Base-by-base conservation (phyloP, 2,113 vertebrate species). In the Apodemus speciosus region DNA sequence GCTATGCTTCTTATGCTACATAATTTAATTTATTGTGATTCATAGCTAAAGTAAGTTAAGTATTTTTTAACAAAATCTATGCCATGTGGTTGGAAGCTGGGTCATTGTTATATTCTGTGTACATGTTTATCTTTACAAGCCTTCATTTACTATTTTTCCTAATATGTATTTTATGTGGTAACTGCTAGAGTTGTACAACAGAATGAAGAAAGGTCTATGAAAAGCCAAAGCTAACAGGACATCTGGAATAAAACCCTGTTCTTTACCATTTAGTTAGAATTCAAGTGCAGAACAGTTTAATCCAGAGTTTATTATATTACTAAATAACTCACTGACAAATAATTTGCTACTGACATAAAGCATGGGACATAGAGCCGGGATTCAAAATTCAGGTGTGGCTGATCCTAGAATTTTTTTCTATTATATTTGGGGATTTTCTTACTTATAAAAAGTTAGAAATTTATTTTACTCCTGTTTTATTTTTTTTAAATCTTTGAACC, bases 321-420 rank as follows among this genome's bases (percentile, higher is more conserved):
- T 83, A 30, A 58, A 16, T 49, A 66, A 49, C 30, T 35, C 3
- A 89, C 21, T 43, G 49, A 53, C 46, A 46, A 46, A 46, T 94
- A 87, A 92, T 53, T 94, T 92, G 27, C 32, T 62, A 89, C 27
- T 56, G 43, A 89, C 64, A 58, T 23, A 71, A 30, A 95, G n/a
- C 60, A 77, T 95, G 30, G 94, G 56, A 76, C 92, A 80, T 85
- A 96, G 14, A 85, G 49, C 56, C 6, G 83, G 2, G 2, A 43
- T 87, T 92, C 91, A 94, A 69, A 91, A 76, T 90, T 90, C 43
- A 91, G 73, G 56, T 25, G 64, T 91, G 38, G 62, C 73, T 93
- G 30, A 76, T 46, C 88, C 49, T 88, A 86, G 51, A 81, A 83
- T 25, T 75, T 88, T 88, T 43, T 40, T 88, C 27, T 87, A 21